phyloP scores from a whole-genome alignment of 2,113 vertebrate species.

The Helogale parvula region DNA sequence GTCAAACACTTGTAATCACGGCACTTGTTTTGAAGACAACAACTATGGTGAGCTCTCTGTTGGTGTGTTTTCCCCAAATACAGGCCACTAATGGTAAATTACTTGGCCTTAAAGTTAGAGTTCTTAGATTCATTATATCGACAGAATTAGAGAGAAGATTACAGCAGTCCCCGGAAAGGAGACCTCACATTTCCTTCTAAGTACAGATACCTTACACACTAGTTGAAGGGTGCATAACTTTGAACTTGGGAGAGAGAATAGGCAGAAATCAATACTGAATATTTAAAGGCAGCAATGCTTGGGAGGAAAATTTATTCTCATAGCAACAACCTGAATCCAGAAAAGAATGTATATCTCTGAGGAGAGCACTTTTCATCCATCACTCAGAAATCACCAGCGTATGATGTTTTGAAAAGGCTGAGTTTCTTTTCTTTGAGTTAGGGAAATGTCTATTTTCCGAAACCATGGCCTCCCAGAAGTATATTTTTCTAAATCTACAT shows the following conservation, averaged over 20 bases:
- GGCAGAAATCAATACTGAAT: constrained; percentile 65
- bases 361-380: constrained; percentile 13
- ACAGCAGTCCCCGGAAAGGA: background rate
- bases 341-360: background rate
- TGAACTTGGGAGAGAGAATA: constrained; percentile 50
- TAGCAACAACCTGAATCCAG: background rate
- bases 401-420: constrained; percentile 11
- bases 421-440: constrained; percentile 49
- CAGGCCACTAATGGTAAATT: background rate
- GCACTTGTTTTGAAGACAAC: background rate
- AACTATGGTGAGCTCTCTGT: background rate
- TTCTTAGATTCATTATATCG: constrained; percentile 50
- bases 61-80: constrained; percentile 2
- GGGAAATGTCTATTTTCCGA: constrained; percentile 49
- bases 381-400: background rate
- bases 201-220: constrained; percentile 43
- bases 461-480: constrained; percentile 10
- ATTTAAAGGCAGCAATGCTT: constrained; percentile 56
- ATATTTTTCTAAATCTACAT: constrained; percentile 46
- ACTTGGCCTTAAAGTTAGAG: constrained; percentile 43
- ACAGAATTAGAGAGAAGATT: constrained; percentile 46
- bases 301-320: constrained; percentile 3
- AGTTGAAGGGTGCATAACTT: constrained; percentile 30
- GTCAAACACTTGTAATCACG: background rate
- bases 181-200: constrained; percentile 58